Conservation (phyloP, 2,113 vertebrate species). For the Bos javanicus region DNA sequence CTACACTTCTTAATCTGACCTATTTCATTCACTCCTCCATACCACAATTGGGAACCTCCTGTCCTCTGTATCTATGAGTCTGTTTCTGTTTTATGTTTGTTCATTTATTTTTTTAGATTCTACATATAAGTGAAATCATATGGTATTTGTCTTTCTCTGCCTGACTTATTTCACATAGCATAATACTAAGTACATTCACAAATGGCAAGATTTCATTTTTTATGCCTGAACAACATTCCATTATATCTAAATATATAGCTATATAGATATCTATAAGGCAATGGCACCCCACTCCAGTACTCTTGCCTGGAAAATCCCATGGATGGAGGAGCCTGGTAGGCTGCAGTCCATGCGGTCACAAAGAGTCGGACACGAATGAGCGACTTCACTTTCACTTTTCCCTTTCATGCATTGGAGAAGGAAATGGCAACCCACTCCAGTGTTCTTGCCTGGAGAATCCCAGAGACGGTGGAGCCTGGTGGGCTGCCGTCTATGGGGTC, state of each 20-base stretch:
- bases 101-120: neutral
- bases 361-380: too few species aligned
- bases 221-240: neutral
- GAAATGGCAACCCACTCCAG: too few species aligned
- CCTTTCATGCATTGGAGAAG: too few species aligned
- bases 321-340: too few species aligned
- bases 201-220: neutral
- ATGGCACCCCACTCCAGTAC: too few species aligned
- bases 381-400: too few species aligned
- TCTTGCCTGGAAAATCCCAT: too few species aligned
- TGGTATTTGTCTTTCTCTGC: neutral
- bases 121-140: neutral
- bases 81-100: neutral
- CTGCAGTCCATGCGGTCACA: too few species aligned
- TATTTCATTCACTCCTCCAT: neutral
- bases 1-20: neutral
- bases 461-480: too few species aligned
- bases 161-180: neutral
- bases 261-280: neutral
- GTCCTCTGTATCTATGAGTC: too few species aligned
- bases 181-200: neutral
- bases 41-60: neutral
- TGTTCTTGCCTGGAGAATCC: too few species aligned
- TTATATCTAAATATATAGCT: neutral
- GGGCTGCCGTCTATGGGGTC: too few species aligned